Percentiles rank a stretch among this genome's conserved stretches.
Evolutionary conservation across 2,113 vertebrate species (phyloP).

Genomic region (Synodontis membranacea): DNA sequence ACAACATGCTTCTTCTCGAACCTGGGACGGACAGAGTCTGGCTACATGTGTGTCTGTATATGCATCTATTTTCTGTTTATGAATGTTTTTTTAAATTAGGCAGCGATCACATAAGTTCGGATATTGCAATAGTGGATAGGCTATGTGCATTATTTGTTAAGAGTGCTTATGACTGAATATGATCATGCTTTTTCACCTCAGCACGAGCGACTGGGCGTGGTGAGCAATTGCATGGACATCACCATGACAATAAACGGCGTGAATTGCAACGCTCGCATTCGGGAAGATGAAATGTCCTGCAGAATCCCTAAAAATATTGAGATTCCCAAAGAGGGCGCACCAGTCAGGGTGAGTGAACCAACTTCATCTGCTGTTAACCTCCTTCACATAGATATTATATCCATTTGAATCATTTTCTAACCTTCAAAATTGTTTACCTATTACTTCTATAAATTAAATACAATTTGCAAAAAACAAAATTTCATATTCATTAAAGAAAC

Average conservation of each 20-base stretch:
- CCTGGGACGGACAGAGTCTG: conserved; percentile 78
- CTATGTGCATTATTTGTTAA: background rate
- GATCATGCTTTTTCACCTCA: conserved; percentile 56
- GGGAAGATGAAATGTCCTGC: conserved; percentile 87
- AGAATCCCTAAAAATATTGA: conserved; percentile 77
- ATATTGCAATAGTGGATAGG: background rate
- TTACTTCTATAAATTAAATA: background rate
- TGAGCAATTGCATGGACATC: conserved; percentile 84
- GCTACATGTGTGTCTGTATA: conserved; percentile 74
- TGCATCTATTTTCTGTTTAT: conserved; percentile 10
- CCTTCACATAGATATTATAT: background rate
- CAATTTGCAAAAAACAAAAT: background rate
- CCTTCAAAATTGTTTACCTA: background rate
- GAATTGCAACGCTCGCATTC: conserved; percentile 81
- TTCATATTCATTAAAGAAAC: background rate
- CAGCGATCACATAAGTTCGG: background rate
- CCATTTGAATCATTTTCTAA: background rate
- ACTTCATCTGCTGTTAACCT: background rate
- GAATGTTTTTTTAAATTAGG: background rate
- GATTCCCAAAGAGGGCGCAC: conserved; percentile 70
- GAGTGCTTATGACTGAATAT: background rate
- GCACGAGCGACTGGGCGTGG: conserved; percentile 81
- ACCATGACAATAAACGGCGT: conserved; percentile 81
- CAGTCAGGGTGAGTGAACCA: conserved; percentile 75
- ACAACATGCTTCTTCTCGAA: conserved; percentile 68